Evolutionary conservation across 2,113 vertebrate genomes (phyloP).

Genomic region (Seriola quinqueradiata): DNA sequence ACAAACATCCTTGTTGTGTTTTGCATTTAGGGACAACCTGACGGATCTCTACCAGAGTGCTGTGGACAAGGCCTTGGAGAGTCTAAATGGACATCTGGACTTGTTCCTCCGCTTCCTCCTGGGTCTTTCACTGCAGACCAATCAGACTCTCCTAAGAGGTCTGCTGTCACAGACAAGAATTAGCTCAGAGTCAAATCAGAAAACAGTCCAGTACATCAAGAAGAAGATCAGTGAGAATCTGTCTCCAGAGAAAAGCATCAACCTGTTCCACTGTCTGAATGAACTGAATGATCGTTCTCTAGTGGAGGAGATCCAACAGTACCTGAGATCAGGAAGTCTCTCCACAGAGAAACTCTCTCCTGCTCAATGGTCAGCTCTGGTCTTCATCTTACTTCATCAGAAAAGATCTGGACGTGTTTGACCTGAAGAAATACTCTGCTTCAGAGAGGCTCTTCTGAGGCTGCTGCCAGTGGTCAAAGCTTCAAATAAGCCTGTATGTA

Average conservation of each 20-base stretch:
- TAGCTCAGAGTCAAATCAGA: not conserved
- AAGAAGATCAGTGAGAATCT: constrained; percentile 18
- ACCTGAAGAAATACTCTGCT: constrained; percentile 41
- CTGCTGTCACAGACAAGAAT: constrained; percentile 1
- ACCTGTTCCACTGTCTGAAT: constrained; percentile 29
- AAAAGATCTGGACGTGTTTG: constrained; percentile 28
- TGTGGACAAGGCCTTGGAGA: constrained; percentile 49
- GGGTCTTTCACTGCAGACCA: constrained; percentile 43
- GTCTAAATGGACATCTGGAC: constrained; percentile 59
- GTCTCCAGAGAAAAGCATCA: constrained; percentile 33
- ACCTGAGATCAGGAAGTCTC: constrained; percentile 16
- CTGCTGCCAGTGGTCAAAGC: constrained; percentile 59
- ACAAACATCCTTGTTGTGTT: not conserved
- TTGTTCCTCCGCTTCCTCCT: constrained; percentile 60
- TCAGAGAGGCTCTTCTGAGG: constrained; percentile 52
- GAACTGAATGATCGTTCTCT: constrained; percentile 30
- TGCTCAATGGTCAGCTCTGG: constrained; percentile 46
- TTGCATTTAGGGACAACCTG: not conserved
- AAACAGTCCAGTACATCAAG: constrained; percentile 26
- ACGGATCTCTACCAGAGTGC: constrained; percentile 35
- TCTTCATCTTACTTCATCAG: constrained; percentile 46
- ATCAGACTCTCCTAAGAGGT: constrained; percentile 13
- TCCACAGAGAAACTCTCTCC: constrained; percentile 19
- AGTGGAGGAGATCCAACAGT: constrained; percentile 27
- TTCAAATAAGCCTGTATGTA: constrained; percentile 50